These are phyloP conservation scores for Perodicticus potto DNA, from an alignment of 2,797 vertebrate species.

Conservation along the genomic window DNA sequence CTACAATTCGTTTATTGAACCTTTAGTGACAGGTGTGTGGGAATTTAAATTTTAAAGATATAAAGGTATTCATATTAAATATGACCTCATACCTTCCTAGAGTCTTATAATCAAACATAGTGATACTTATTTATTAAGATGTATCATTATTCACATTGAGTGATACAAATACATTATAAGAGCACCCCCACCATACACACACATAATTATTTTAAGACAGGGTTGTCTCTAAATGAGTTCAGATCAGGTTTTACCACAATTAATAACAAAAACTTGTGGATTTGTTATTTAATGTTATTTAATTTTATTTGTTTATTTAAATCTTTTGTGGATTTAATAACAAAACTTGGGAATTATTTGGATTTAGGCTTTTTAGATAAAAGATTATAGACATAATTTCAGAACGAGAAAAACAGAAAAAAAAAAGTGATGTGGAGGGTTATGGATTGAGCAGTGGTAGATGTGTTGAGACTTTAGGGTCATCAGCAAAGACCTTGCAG, in stretches of 20 bases:
- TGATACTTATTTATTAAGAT: constrained; percentile 21
- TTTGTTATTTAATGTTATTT: too few species aligned
- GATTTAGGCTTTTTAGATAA: neutral
- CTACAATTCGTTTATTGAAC: neutral
- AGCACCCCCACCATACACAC: too few species aligned
- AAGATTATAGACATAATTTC: neutral
- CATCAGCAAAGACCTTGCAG: neutral
- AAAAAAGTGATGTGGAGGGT: neutral
- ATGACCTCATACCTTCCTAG: neutral
- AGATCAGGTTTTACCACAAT: neutral
- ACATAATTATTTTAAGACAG: neutral
- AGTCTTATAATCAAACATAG: neutral
- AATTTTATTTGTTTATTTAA: too few species aligned
- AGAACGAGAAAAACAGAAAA: neutral
- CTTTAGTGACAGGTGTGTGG: neutral
- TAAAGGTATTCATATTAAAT: neutral
- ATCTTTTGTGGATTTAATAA: too few species aligned
- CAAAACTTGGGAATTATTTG: constrained; percentile 28
- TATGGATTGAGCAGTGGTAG: neutral
- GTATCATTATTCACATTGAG: neutral
- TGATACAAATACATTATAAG: neutral
- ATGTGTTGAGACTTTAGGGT: neutral
- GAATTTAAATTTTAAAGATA: constrained; percentile 28
- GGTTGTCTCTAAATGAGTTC: constrained; percentile 27
- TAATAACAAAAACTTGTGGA: neutral